A percentile compares a stretch with the other conserved stretches of the same genome.
Evolutionary conservation across 1,140 invertebrate genomes (phyloP).

Genomic region (Stegodyphus mimosarum): DNA sequence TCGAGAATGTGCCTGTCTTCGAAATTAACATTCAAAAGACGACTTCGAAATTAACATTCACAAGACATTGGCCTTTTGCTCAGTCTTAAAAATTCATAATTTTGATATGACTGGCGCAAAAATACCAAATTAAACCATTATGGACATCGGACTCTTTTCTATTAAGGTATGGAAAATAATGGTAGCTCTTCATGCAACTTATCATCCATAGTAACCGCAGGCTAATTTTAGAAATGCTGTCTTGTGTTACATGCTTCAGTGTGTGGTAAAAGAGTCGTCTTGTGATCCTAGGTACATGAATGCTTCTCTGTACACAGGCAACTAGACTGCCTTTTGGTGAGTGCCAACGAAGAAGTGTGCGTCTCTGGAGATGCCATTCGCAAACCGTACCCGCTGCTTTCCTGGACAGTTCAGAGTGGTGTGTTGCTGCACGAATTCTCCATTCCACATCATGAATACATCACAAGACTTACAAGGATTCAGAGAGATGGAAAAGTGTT

Average conservation of each 20-base stretch:
- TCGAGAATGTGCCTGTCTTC: too few species aligned
- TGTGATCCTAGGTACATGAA: constrained; percentile 50
- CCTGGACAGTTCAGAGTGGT: constrained; percentile 15
- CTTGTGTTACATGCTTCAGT: not conserved
- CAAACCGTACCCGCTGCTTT: constrained; percentile 36
- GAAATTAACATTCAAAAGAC: too few species aligned
- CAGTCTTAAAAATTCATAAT: too few species aligned
- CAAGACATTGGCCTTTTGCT: too few species aligned
- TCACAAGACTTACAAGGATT: not conserved
- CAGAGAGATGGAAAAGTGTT: constrained; percentile 19
- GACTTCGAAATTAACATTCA: too few species aligned
- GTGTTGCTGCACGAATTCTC: constrained; percentile 8
- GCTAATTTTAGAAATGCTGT: too few species aligned
- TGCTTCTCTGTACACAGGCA: constrained; percentile 48
- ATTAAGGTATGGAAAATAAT: too few species aligned
- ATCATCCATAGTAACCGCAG: too few species aligned
- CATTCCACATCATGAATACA: constrained; percentile 36
- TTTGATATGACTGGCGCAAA: too few species aligned
- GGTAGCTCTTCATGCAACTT: too few species aligned
- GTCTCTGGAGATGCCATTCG: constrained; percentile 23
- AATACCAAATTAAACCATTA: too few species aligned
- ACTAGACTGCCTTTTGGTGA: constrained; percentile 31
- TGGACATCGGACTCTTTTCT: too few species aligned
- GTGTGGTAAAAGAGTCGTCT: constrained; percentile 20
- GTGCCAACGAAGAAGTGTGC: constrained; percentile 38